phyloP scores from a whole-genome alignment of 2,888 invertebrate species.

The Morpho achilles region DNA sequence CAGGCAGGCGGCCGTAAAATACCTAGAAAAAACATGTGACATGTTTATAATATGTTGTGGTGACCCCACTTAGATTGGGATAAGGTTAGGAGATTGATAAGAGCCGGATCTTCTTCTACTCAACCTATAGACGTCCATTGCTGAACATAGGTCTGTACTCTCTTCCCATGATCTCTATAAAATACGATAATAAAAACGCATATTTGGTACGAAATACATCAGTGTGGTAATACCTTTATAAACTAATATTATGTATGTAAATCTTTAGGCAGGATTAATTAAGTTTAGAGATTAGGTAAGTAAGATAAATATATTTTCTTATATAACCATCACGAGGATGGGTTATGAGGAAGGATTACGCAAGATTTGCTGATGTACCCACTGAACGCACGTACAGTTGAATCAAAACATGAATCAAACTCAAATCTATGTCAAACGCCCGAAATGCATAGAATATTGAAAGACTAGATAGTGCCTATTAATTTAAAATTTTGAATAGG shows the following conservation, averaged over 20 bases:
- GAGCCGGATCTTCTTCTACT: too few relatives aligned
- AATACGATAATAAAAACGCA: too few relatives aligned
- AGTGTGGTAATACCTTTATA: not conserved
- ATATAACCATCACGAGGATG: slow-evolving; percentile 12
- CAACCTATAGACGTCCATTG: too few relatives aligned
- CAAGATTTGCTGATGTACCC: slow-evolving; percentile 2
- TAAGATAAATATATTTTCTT: slow-evolving; percentile 4
- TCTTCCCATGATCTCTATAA: too few relatives aligned
- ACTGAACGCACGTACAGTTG: slow-evolving; percentile 1
- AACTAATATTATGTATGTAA: slow-evolving; percentile 4
- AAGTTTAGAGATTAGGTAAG: slow-evolving; percentile 7
- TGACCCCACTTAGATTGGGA: too few relatives aligned
- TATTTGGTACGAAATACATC: not conserved
- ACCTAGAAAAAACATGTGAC: too few relatives aligned
- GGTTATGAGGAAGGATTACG: slow-evolving; percentile 11
- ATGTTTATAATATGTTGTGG: too few relatives aligned
- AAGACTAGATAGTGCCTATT: not conserved
- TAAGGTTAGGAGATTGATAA: too few relatives aligned
- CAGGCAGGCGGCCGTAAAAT: too few relatives aligned
- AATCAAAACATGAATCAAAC: slow-evolving; percentile 6
- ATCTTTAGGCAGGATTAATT: slow-evolving; percentile 9
- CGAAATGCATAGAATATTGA: slow-evolving; percentile 8
- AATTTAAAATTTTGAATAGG: not conserved
- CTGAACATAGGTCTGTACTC: too few relatives aligned
- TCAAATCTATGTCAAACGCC: slow-evolving; percentile 8